Percentiles rank a stretch among this genome's conserved stretches.
phyloP scores from a whole-genome alignment of 30 jellyfish, hydroid and myxozoan genomes.

The Cassiopea andromeda region DNA sequence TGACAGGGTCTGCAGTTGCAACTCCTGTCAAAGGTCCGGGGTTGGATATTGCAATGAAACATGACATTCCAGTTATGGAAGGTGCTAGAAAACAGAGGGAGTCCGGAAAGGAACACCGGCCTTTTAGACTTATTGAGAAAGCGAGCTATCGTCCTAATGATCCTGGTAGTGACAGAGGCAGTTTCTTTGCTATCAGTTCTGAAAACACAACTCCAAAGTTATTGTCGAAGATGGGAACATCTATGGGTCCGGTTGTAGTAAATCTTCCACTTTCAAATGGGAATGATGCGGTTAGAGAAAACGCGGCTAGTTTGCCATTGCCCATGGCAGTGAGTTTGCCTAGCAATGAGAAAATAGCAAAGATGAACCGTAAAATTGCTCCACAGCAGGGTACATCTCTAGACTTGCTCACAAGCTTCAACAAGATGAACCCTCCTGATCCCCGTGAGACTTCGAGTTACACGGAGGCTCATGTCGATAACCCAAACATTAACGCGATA shows the following conservation, averaged over 20 bases:
- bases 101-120: background rate
- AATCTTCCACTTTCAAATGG: constrained; percentile 60
- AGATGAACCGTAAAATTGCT: background rate
- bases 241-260: constrained; percentile 37
- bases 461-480: constrained; percentile 71
- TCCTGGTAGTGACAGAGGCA: background rate
- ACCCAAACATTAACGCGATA: constrained; percentile 69
- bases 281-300: background rate
- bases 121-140: constrained; percentile 56
- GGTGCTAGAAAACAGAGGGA: background rate
- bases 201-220: background rate
- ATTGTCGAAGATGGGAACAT: background rate
- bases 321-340: constrained; percentile 1
- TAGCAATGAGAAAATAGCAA: background rate
- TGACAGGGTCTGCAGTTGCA: constrained; percentile 41
- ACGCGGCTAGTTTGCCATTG: background rate
- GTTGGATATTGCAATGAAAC: background rate
- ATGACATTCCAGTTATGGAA: background rate
- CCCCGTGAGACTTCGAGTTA: constrained; percentile 71
- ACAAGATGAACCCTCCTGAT: constrained; percentile 33
- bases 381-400: constrained; percentile 58
- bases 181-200: background rate
- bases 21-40: constrained; percentile 9
- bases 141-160: constrained; percentile 66
- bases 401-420: constrained; percentile 27